These are phyloP conservation scores for Poecilia gillii DNA, from an alignment of 2,797 vertebrate species.

Conservation along the genomic window DNA sequence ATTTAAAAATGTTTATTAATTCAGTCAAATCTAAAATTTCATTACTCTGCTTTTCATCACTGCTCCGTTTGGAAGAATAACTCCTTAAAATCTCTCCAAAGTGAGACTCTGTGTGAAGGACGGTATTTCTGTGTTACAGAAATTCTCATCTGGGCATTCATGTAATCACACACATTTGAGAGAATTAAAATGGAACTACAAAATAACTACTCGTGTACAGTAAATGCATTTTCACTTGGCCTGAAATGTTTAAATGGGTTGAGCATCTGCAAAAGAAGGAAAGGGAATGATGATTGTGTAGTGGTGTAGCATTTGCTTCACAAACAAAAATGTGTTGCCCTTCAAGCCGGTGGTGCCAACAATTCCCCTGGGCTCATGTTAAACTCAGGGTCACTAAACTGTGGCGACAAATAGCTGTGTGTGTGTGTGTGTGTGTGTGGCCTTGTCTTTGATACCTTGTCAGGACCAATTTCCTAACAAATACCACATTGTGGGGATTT, in stretches of 20 bases:
- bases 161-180: slow-evolving; percentile 62
- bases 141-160: slow-evolving; percentile 74
- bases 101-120: neutral
- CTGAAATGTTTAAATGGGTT: neutral
- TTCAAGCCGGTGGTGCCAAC: slow-evolving; percentile 35
- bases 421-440: slow-evolving; percentile 1
- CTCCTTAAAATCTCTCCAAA: neutral
- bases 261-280: slow-evolving; percentile 4
- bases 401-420: slow-evolving; percentile 24
- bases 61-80: neutral
- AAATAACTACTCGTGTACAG: slow-evolving; percentile 38
- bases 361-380: slow-evolving; percentile 49
- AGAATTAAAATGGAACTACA: slow-evolving; percentile 31
- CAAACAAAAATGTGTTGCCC: slow-evolving; percentile 35
- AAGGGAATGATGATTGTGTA: neutral
- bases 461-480: no score
- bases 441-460: no score
- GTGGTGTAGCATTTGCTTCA: neutral
- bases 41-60: slow-evolving; percentile 16
- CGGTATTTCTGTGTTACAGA: slow-evolving; percentile 24
- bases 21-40: neutral
- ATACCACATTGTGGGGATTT: no score
- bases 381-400: slow-evolving; percentile 44
- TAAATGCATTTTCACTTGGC: slow-evolving; percentile 29
- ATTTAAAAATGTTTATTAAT: neutral